Conservation (phyloP, 2,113 vertebrate species). For the Ceyx margarethae region DNA sequence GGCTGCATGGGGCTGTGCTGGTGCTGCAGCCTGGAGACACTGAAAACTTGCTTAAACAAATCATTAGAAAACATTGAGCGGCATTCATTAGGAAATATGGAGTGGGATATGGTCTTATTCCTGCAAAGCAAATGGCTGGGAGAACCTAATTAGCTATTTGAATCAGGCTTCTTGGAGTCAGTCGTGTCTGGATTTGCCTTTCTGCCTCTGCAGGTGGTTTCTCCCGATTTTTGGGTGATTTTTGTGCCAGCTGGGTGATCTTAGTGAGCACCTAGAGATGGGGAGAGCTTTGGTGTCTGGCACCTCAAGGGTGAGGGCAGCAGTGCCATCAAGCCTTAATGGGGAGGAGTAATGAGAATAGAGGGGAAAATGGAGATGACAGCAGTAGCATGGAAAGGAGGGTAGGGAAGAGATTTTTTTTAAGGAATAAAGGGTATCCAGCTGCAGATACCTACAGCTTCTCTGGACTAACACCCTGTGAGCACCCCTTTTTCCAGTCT, state of each 20-base stretch:
- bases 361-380: neutral
- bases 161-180: conserved; percentile 19
- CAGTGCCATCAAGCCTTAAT: neutral
- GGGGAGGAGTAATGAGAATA: neutral
- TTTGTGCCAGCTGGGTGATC: neutral
- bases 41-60: neutral
- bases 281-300: neutral
- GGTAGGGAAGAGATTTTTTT: neutral
- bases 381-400: neutral
- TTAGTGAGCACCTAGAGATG: rapidly evolving
- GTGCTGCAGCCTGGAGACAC: neutral
- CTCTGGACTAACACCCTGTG: neutral
- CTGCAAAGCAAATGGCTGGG: neutral
- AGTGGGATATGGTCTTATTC: neutral
- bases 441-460: neutral
- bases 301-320: neutral
- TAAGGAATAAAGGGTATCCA: neutral
- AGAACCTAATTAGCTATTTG: conserved; percentile 55
- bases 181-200: conserved; percentile 28
- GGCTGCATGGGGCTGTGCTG: neutral
- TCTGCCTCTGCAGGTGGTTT: neutral
- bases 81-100: conserved; percentile 6
- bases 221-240: neutral
- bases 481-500: neutral
- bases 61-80: conserved; percentile 29